Conservation (phyloP, 2,888 invertebrate species). For the Orchesellides sinensis region DNA sequence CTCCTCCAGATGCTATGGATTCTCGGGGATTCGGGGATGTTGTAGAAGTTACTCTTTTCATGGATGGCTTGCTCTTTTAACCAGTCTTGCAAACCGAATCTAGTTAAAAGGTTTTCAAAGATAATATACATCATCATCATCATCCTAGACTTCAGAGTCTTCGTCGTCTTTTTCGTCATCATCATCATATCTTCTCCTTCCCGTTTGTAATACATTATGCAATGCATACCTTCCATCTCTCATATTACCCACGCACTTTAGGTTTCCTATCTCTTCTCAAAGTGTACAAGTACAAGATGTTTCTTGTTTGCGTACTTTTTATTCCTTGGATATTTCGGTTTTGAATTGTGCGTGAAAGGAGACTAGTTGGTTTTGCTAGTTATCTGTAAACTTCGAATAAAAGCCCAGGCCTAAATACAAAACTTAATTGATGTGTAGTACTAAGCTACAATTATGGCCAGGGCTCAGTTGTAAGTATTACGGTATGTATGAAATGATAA, state of each 20-base stretch:
- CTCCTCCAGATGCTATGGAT: slow-evolving; percentile 54
- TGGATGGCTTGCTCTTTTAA: slow-evolving; percentile 58
- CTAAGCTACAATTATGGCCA: not conserved
- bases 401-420: too few relatives aligned
- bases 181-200: slow-evolving; percentile 2
- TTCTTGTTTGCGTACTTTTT: not conserved
- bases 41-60: slow-evolving; percentile 56
- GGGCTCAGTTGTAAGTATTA: too few relatives aligned
- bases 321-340: too few relatives aligned
- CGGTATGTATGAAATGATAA: too few relatives aligned
- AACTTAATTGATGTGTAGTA: not conserved
- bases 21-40: not conserved
- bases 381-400: not conserved
- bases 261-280: not conserved
- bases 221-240: not conserved
- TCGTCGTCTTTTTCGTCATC: not conserved
- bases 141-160: too few relatives aligned
- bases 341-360: too few relatives aligned
- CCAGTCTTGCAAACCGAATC: slow-evolving; percentile 61
- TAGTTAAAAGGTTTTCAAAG: slow-evolving; percentile 65
- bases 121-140: slow-evolving; percentile 57
- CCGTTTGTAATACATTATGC: not conserved
- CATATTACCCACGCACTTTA: not conserved
- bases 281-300: not conserved
- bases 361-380: not conserved